A percentile compares a stretch with the other conserved stretches of the same genome.
phyloP scores from a whole-genome alignment of 2,888 invertebrate species.

The Aleiodes testaceus region DNA sequence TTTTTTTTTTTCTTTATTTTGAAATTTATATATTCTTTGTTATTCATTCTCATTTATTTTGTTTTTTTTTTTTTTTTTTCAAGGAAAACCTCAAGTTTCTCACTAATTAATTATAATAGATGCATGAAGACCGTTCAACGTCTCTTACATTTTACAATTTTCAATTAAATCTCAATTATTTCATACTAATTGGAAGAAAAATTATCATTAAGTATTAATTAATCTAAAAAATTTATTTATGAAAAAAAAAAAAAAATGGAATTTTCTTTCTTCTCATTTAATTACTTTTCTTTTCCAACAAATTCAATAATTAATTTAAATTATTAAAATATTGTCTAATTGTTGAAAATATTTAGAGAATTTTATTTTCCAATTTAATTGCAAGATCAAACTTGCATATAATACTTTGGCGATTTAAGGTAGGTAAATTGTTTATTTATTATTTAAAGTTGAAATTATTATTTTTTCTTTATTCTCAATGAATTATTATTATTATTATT shows the following conservation, averaged over 20 bases:
- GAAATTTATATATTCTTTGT: conserved; percentile 30
- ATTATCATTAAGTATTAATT: conserved; percentile 7
- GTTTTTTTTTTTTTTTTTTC: conserved; percentile 73
- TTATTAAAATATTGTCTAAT: not conserved
- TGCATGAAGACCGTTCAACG: conserved; percentile 58
- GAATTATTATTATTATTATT: conserved; percentile 29
- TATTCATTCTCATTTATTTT: conserved; percentile 48
- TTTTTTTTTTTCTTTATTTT: conserved; percentile 53
- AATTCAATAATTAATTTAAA: not conserved
- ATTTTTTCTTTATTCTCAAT: conserved; percentile 29
- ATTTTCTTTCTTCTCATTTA: not conserved
- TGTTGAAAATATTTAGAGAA: not conserved
- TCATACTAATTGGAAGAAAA: not conserved
- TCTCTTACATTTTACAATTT: conserved; percentile 29
- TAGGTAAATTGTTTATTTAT: conserved; percentile 15
- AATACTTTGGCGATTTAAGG: conserved; percentile 30
- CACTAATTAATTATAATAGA: conserved; percentile 75
- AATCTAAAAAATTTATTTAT: conserved; percentile 5
- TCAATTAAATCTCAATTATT: conserved; percentile 23
- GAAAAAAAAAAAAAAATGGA: conserved; percentile 5
- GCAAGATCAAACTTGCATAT: conserved; percentile 10
- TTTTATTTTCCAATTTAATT: not conserved
- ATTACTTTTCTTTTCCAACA: not conserved
- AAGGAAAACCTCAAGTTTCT: conserved; percentile 80
- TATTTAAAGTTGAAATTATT: conserved; percentile 9